Conservation (phyloP, 1,140 invertebrate species). For the Anoplolepis gracilipes region DNA sequence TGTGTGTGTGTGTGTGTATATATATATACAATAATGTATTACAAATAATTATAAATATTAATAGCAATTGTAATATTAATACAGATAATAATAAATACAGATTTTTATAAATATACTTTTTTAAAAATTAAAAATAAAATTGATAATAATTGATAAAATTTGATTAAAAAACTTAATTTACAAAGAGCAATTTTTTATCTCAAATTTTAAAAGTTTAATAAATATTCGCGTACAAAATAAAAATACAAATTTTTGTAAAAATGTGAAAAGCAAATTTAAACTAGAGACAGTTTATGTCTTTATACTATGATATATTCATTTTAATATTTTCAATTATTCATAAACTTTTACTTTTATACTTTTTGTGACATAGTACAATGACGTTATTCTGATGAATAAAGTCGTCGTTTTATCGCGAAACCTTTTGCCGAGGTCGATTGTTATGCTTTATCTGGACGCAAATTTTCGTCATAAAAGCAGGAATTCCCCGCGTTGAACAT, state of each 20-base stretch:
- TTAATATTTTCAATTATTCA: background rate
- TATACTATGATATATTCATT: background rate
- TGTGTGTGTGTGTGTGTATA: no score
- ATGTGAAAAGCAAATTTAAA: background rate
- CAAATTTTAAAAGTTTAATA: background rate
- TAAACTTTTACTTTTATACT: background rate
- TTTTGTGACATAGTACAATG: background rate
- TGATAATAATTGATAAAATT: background rate
- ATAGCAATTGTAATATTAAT: background rate
- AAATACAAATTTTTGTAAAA: background rate
- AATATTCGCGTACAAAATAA: background rate
- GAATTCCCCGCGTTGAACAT: background rate
- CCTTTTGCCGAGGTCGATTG: background rate
- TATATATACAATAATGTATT: no score
- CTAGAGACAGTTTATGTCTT: background rate
- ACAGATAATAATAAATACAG: background rate
- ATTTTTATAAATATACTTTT: background rate
- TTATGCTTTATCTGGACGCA: constrained; percentile 26
- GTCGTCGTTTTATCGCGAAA: background rate
- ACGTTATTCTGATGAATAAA: constrained; percentile 5
- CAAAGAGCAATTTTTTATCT: background rate
- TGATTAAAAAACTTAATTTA: background rate
- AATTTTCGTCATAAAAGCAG: constrained; percentile 31
- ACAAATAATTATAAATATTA: background rate
- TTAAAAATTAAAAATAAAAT: background rate